Evolutionary conservation across 1,140 invertebrate species (phyloP).

Genomic region (Ridgeia piscesae): DNA sequence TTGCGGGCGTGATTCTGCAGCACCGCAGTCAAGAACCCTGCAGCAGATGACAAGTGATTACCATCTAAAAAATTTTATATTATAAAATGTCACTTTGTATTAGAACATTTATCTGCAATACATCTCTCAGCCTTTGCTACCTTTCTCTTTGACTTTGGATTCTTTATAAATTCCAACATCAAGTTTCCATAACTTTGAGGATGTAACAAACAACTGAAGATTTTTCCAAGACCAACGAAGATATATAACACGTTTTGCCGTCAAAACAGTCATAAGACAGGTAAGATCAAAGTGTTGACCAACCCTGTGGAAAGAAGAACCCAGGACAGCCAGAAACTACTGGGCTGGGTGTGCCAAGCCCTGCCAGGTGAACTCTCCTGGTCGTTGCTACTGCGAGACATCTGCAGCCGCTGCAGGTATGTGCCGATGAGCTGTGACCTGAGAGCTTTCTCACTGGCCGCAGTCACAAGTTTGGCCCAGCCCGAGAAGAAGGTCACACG

Average conservation of each 20-base stretch:
- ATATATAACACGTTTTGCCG: neutral
- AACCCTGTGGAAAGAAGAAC: constrained; percentile 83
- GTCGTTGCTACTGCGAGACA: neutral
- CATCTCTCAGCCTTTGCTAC: constrained; percentile 58
- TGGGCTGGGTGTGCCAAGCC: constrained; percentile 30
- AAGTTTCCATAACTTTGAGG: neutral
- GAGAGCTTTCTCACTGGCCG: constrained; percentile 9
- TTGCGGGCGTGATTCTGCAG: constrained; percentile 81
- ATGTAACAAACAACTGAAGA: too few relatives aligned
- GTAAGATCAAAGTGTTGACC: neutral
- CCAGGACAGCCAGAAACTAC: constrained; percentile 76
- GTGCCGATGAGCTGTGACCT: constrained; percentile 14
- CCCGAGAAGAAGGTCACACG: constrained; percentile 70
- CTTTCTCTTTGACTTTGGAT: constrained; percentile 53
- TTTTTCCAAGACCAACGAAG: neutral
- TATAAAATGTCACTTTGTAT: too few relatives aligned
- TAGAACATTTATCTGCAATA: constrained; percentile 44
- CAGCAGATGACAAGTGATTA: neutral
- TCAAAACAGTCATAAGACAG: too few relatives aligned
- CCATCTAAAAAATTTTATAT: neutral
- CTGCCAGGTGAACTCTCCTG: neutral
- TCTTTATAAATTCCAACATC: constrained; percentile 36
- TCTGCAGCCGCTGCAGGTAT: constrained; percentile 13
- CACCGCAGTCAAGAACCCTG: constrained; percentile 78
- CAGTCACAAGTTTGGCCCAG: constrained; percentile 42